These are phyloP conservation scores for Kryphioiulus occultus DNA, from an alignment of 2,888 invertebrate species.

Conservation along the genomic window DNA sequence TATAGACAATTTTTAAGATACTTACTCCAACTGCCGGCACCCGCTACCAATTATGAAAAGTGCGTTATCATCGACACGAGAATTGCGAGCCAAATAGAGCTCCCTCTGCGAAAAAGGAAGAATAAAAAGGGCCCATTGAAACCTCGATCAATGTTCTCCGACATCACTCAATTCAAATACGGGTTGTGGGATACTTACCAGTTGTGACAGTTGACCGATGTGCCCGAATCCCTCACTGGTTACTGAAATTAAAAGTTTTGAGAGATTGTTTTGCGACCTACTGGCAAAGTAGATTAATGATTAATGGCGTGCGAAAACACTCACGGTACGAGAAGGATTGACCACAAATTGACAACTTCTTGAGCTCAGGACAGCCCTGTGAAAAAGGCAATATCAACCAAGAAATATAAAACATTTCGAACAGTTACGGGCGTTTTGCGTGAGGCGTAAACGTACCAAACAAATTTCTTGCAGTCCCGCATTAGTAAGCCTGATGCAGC, in stretches of 20 bases:
- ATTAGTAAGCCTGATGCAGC: background rate
- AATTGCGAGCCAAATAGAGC: background rate
- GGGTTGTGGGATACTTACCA: background rate
- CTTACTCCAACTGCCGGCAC: constrained; percentile 15
- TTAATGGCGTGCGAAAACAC: background rate
- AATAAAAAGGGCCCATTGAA: too few relatives aligned
- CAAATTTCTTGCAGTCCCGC: background rate
- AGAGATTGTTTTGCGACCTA: background rate
- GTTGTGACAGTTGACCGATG: background rate
- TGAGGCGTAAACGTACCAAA: background rate
- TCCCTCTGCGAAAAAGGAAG: constrained; percentile 43
- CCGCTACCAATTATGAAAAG: background rate
- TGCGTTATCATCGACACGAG: background rate
- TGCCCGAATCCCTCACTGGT: background rate
- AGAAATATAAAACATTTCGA: background rate
- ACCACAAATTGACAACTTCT: background rate
- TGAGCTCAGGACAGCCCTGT: background rate
- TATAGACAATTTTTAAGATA: too few relatives aligned
- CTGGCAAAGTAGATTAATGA: background rate
- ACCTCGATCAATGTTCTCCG: background rate
- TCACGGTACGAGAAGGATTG: background rate
- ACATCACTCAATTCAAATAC: background rate
- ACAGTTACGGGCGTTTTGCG: too few relatives aligned
- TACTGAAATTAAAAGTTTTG: background rate
- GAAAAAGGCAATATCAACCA: background rate